These are phyloP conservation scores for Willisornis vidua DNA, from an alignment of 2,113 vertebrate genomes.

Conservation along the genomic window DNA sequence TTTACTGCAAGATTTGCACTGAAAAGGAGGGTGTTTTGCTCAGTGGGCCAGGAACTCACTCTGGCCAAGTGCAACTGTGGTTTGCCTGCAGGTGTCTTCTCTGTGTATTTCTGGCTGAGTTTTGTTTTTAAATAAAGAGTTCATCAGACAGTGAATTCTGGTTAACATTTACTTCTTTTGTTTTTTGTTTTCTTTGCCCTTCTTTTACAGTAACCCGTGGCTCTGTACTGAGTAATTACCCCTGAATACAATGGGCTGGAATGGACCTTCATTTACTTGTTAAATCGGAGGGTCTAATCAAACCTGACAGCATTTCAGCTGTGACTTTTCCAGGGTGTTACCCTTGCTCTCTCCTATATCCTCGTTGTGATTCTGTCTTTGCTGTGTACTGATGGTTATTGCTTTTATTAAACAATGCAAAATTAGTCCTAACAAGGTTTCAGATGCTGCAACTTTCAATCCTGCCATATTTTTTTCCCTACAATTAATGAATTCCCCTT, in stretches of 20 bases:
- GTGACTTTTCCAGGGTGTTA: constrained; percentile 44
- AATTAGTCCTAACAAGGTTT: constrained; percentile 25
- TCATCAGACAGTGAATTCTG: constrained; percentile 61
- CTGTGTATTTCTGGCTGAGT: constrained; percentile 49
- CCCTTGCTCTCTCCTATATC: constrained; percentile 35
- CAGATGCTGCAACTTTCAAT: constrained; percentile 1
- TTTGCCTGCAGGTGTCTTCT: constrained; percentile 12
- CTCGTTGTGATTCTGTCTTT: constrained; percentile 32
- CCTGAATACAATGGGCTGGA: constrained; percentile 84
- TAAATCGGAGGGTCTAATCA: constrained; percentile 76
- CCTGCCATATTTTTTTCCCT: background rate
- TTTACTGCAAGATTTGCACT: constrained; percentile 17
- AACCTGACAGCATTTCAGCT: constrained; percentile 74
- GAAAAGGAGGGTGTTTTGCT: background rate
- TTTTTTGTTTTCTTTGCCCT: constrained; percentile 81
- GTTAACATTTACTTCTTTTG: constrained; percentile 72
- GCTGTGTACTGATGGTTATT: constrained; percentile 8
- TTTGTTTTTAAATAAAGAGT: constrained; percentile 66
- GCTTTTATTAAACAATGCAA: constrained; percentile 52
- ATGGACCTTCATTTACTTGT: constrained; percentile 84
- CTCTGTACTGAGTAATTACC: constrained; percentile 97
- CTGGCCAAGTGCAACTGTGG: background rate
- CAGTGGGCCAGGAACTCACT: background rate
- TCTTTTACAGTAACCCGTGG: constrained; percentile 99
- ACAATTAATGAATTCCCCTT: background rate